These are phyloP conservation scores for Pangasius krempfi DNA, from an alignment of 2,797 vertebrate species.

Conservation along the genomic window DNA sequence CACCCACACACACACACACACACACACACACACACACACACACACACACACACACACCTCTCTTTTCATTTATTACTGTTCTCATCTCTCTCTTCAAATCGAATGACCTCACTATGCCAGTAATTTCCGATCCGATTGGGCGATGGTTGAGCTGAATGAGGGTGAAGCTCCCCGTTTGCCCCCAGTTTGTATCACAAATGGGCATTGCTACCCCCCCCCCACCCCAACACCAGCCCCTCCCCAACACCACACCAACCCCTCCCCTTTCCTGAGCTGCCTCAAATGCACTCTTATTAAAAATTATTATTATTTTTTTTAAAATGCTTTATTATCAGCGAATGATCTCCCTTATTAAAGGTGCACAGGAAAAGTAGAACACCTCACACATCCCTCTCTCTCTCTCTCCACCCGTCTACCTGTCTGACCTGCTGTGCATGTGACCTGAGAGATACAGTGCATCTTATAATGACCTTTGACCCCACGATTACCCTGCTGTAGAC, in stretches of 20 bases:
- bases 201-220: conserved; percentile 22
- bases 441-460: neutral
- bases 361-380: neutral
- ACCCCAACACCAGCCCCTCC: no score
- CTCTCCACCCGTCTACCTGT: neutral
- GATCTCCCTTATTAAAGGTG: neutral
- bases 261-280: neutral
- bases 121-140: conserved; percentile 50
- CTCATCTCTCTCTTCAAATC: conserved; percentile 45
- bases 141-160: conserved; percentile 35
- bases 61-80: conserved; percentile 36
- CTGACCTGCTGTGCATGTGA: neutral
- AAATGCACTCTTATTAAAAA: neutral
- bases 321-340: no score
- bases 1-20: neutral
- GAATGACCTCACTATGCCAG: conserved; percentile 50
- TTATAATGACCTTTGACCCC: neutral
- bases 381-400: neutral
- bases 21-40: conserved; percentile 14
- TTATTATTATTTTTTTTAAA: no score
- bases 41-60: neutral
- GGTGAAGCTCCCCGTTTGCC: conserved; percentile 44
- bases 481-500: neutral
- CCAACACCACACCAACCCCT: neutral
- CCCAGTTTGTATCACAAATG: conserved; percentile 43